Evolutionary conservation across 1,140 invertebrate genomes (phyloP).

Genomic region (Aethina tumida): DNA sequence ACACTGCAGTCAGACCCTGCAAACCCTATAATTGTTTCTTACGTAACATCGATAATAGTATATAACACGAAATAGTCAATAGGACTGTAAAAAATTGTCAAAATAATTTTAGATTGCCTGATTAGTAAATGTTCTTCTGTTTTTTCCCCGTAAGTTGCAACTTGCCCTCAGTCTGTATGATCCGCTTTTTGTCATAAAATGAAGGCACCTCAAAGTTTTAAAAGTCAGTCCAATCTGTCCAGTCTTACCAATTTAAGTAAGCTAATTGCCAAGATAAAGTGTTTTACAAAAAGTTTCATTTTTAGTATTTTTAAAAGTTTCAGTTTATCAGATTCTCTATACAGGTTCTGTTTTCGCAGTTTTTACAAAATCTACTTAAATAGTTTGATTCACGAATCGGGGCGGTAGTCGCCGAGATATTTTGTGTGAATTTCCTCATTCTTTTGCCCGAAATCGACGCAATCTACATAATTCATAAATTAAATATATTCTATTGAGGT

Average conservation of each 20-base stretch:
- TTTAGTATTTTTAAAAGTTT: too few relatives aligned
- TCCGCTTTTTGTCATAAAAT: conserved; percentile 24
- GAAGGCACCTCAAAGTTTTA: conserved; percentile 36
- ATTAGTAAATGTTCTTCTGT: conserved; percentile 3
- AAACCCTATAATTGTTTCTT: too few relatives aligned
- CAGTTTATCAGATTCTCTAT: too few relatives aligned
- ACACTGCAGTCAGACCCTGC: too few relatives aligned
- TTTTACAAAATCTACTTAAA: conserved; percentile 33
- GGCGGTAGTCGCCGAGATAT: neutral
- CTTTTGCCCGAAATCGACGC: too few relatives aligned
- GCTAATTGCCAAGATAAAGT: conserved; percentile 32
- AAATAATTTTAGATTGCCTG: too few relatives aligned
- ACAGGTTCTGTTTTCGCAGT: too few relatives aligned
- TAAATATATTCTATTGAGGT: too few relatives aligned
- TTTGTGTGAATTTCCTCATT: neutral
- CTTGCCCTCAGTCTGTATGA: conserved; percentile 34
- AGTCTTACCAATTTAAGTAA: conserved; percentile 36
- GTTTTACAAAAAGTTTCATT: conserved; percentile 31
- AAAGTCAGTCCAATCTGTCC: conserved; percentile 34
- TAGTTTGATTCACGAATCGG: conserved; percentile 26
- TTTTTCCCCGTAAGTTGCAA: conserved; percentile 21
- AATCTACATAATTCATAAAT: too few relatives aligned
- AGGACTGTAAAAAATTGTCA: too few relatives aligned
- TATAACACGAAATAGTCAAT: too few relatives aligned
- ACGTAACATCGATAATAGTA: too few relatives aligned